Percentiles rank a stretch among this genome's conserved stretches.
Evolutionary conservation across 2,888 invertebrate species (phyloP).

Genomic region (Celastrina argiolus): DNA sequence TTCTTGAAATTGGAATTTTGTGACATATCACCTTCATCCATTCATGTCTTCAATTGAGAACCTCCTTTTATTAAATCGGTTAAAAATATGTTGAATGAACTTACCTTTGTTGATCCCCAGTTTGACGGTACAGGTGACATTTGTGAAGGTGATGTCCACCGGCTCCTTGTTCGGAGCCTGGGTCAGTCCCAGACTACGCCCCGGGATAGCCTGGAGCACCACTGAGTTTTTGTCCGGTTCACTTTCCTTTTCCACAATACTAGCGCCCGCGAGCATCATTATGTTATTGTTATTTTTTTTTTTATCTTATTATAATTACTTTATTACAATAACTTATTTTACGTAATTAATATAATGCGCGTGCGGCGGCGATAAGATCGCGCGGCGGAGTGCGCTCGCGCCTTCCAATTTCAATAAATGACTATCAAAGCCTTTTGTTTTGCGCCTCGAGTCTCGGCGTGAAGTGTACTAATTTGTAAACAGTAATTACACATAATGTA

Average conservation of each 20-base stretch:
- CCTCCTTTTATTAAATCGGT: too few relatives aligned
- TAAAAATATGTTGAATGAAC: too few relatives aligned
- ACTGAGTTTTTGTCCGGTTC: constrained; percentile 45
- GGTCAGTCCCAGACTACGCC: constrained; percentile 41
- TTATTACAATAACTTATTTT: constrained; percentile 28
- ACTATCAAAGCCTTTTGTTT: constrained; percentile 38
- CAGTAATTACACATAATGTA: neutral
- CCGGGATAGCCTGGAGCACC: constrained; percentile 27
- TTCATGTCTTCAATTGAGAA: too few relatives aligned
- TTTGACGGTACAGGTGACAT: constrained; percentile 84
- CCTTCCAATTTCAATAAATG: constrained; percentile 30
- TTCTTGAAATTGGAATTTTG: too few relatives aligned
- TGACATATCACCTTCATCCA: too few relatives aligned
- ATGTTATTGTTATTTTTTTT: neutral
- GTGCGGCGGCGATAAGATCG: constrained; percentile 47
- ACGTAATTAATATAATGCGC: constrained; percentile 41
- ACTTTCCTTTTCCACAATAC: constrained; percentile 59
- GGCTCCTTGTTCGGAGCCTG: constrained; percentile 61
- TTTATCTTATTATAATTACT: neutral
- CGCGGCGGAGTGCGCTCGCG: constrained; percentile 58
- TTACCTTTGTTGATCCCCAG: constrained; percentile 86
- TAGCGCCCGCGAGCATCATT: constrained; percentile 71
- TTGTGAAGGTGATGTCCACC: constrained; percentile 85
- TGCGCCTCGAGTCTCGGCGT: neutral
- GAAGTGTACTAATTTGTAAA: constrained; percentile 12